Conservation (phyloP, 1,140 invertebrate genomes). For the Ceratosolen solmsi region DNA sequence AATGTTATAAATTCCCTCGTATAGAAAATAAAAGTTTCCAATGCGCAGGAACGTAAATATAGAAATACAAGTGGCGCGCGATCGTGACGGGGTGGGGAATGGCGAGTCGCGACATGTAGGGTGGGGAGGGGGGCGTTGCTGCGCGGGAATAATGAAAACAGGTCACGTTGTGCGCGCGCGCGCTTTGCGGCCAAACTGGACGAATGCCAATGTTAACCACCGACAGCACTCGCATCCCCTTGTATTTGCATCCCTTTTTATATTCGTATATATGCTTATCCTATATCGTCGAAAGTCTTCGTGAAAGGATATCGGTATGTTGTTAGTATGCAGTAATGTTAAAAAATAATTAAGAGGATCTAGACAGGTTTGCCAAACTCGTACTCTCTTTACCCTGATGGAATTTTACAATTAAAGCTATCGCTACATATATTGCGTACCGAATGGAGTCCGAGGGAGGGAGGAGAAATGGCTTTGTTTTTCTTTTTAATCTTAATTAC, state of each 20-base stretch:
- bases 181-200: slow-evolving; percentile 53
- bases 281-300: slow-evolving; percentile 50
- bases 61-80: slow-evolving; percentile 7
- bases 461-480: background rate
- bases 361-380: background rate
- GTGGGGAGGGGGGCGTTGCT: slow-evolving; percentile 13
- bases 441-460: background rate
- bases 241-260: slow-evolving; percentile 12
- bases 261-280: background rate
- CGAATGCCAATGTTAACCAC: slow-evolving; percentile 60
- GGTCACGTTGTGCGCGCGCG: slow-evolving; percentile 55
- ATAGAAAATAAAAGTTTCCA: slow-evolving; percentile 33
- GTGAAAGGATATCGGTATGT: slow-evolving; percentile 13
- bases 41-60: slow-evolving; percentile 21
- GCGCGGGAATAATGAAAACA: slow-evolving; percentile 56
- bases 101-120: no score
- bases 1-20: background rate
- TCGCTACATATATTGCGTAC: background rate
- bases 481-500: slow-evolving; percentile 43
- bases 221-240: slow-evolving; percentile 34
- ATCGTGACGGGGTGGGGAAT: no score
- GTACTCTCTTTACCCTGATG: background rate
- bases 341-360: slow-evolving; percentile 48
- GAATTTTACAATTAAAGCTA: slow-evolving; percentile 49
- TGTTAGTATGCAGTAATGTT: background rate